Evolutionary conservation across 2,888 invertebrate species (phyloP).

Genomic region (Cloeon dipterum): DNA sequence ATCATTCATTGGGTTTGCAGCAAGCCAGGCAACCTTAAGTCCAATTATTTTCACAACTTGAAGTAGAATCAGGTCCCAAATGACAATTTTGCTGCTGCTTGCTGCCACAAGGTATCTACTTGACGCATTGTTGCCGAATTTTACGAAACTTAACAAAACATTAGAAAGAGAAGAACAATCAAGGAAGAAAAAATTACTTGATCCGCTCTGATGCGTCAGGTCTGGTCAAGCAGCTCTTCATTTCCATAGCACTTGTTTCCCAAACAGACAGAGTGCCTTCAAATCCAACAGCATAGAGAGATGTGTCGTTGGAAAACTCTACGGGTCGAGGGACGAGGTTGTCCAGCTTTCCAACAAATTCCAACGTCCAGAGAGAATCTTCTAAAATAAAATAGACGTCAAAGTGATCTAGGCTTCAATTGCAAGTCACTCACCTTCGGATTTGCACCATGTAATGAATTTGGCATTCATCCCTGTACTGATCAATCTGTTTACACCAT

Average conservation of each 20-base stretch:
- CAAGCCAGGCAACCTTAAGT: constrained; percentile 22
- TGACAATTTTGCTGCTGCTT: constrained; percentile 31
- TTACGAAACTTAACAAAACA: constrained; percentile 15
- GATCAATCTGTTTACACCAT: constrained; percentile 26
- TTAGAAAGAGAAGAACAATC: constrained; percentile 5
- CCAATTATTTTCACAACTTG: constrained; percentile 42
- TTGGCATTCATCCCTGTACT: constrained; percentile 41
- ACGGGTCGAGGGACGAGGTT: constrained; percentile 29
- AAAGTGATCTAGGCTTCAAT: no score
- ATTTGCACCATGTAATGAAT: constrained; percentile 58
- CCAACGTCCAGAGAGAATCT: constrained; percentile 37
- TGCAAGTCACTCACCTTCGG: no score
- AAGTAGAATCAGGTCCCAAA: constrained; percentile 51
- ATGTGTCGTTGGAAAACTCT: constrained; percentile 52
- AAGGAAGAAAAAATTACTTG: constrained; percentile 14
- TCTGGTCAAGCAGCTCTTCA: constrained; percentile 31
- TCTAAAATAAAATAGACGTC: constrained; percentile 7
- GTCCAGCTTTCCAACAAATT: constrained; percentile 34
- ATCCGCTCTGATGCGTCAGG: constrained; percentile 16
- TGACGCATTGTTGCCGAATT: constrained; percentile 31
- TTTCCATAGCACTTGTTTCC: constrained; percentile 29
- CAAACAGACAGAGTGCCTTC: constrained; percentile 42
- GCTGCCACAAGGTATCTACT: constrained; percentile 32
- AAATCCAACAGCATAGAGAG: constrained; percentile 45
- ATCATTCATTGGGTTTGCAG: constrained; percentile 35